Evolutionary conservation across 2,113 vertebrate genomes (phyloP), one percentile per base, ranked within the genome.

Genomic region (Hemicordylus capensis): DNA sequence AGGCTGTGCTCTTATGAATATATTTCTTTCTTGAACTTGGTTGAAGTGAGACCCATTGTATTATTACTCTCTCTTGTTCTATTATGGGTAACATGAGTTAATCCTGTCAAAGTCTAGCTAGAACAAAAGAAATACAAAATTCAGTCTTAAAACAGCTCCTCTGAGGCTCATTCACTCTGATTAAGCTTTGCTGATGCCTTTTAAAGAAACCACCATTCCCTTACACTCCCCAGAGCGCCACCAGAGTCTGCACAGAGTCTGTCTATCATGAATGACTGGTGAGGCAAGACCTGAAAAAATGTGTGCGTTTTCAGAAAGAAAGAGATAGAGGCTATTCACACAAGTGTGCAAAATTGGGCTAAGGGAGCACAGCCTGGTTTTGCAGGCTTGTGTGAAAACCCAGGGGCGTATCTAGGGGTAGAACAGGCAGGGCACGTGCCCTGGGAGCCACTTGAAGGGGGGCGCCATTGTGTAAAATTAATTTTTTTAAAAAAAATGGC

Each of bases 71-170:
- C 11, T 81, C 67, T 69, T 75, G 26, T 59, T 77, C 34, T 74
- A 17, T 82, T 83, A 89, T 39, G 77, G 59, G 74, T 90, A 91
- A 85, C 74, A 70, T 75, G 66, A 79, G 66, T 78, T 89, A 89
- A 91, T 92, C 87, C 69, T 86, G 80, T 79, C 67, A 79, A 72
- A 87, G 69, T 82, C 81, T 81, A 86, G 85, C 22, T 85, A 82
- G 87, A 84, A 88, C 48, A 86, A 87, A 92, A 75, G 42, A 87
- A 83, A 89, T 84, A 84, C 86, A 87, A 51, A 89, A 73, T 80
- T 86, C 61, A 86, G 34, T 51, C 67, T 77, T 78, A 76, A 84
- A 26, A 15, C 64, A 22, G 39, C 34, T 87, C 67, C 79, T 83
- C 54, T 44, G 72, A 88, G 44, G 74, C 42, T 67, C 58, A 11